phyloP scores from a whole-genome alignment of 2,888 invertebrate species.

The Altica lythri region DNA sequence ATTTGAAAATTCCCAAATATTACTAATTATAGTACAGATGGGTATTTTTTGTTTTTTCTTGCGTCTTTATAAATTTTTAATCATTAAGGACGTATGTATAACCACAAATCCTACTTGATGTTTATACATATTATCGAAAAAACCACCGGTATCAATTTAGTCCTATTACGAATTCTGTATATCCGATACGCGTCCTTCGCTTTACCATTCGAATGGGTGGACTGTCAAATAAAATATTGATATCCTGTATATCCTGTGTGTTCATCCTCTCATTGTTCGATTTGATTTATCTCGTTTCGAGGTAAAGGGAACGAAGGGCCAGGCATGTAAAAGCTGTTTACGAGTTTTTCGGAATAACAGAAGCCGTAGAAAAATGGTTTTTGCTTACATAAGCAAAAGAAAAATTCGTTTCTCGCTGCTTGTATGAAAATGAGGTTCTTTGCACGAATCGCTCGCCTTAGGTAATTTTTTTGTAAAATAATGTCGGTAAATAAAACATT shows the following conservation, averaged over 20 bases:
- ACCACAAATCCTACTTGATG: too few relatives aligned
- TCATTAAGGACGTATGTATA: too few relatives aligned
- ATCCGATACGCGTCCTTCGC: background rate
- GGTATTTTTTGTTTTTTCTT: too few relatives aligned
- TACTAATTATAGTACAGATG: too few relatives aligned
- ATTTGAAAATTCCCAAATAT: too few relatives aligned
- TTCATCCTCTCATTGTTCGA: conserved; percentile 14
- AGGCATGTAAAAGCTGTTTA: conserved; percentile 9
- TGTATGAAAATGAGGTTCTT: conserved; percentile 5
- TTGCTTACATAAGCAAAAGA: conserved; percentile 7
- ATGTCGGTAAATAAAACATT: too few relatives aligned
- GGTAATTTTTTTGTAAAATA: background rate
- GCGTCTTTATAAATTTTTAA: too few relatives aligned
- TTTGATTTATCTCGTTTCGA: conserved; percentile 20
- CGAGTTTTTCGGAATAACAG: conserved; percentile 5
- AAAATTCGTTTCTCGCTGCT: background rate
- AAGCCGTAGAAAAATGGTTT: conserved; percentile 7
- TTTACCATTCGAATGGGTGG: background rate
- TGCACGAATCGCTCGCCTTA: background rate
- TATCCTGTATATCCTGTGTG: conserved; percentile 18
- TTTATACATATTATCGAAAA: conserved; percentile 7
- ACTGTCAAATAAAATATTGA: conserved; percentile 19
- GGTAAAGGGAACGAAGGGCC: conserved; percentile 10
- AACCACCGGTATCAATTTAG: conserved; percentile 2
- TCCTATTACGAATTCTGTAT: background rate